phyloP scores from a whole-genome alignment of 1,140 invertebrate genomes.

The Diuraphis noxia region DNA sequence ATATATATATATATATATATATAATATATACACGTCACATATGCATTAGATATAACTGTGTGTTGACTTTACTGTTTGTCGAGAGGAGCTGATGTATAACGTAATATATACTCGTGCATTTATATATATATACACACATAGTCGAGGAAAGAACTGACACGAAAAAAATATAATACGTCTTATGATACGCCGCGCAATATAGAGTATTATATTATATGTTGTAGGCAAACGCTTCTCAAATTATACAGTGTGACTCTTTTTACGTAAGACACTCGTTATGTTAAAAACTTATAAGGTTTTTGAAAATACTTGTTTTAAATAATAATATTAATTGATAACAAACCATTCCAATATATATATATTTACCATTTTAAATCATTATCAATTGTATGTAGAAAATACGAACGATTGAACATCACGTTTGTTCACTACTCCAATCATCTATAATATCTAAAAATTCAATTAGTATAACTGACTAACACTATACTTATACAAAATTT shows the following conservation, averaged over 20 bases:
- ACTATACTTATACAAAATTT: not conserved
- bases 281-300: not conserved
- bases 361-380: not conserved
- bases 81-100: not conserved
- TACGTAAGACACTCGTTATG: not conserved
- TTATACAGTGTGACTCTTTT: not conserved
- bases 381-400: not conserved
- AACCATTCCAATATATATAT: not conserved
- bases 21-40: too few relatives aligned
- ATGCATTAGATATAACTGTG: not conserved
- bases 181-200: not conserved
- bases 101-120: not conserved
- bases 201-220: not conserved
- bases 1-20: not conserved
- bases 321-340: not conserved
- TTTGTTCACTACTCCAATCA: not conserved
- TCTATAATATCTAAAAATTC: not conserved
- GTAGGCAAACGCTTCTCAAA: not conserved
- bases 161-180: constrained; percentile 10
- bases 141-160: not conserved
- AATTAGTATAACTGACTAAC: not conserved
- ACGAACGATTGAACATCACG: not conserved
- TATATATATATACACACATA: not conserved
- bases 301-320: not conserved
- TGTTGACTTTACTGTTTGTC: constrained; percentile 2